Conservation (phyloP, 1,140 invertebrate genomes). For the Heliconius hermathena region DNA sequence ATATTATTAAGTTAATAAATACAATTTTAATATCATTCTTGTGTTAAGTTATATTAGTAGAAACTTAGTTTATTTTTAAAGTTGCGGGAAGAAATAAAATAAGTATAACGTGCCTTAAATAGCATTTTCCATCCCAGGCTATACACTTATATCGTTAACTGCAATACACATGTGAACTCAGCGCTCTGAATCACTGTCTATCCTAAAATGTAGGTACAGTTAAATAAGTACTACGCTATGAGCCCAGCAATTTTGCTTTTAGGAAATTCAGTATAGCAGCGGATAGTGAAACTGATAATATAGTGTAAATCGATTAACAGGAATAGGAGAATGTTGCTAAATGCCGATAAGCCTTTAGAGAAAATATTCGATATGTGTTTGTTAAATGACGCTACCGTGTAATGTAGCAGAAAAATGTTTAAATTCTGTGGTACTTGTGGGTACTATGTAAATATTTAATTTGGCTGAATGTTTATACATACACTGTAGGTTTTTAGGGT, state of each 20-base stretch:
- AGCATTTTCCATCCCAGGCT: slow-evolving; percentile 57
- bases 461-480: too few relatives aligned
- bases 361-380: not conserved
- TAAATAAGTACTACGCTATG: slow-evolving; percentile 50
- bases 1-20: not conserved
- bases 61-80: too few relatives aligned
- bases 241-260: slow-evolving; percentile 64
- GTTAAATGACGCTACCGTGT: not conserved
- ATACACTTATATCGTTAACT: not conserved
- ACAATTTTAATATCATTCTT: too few relatives aligned
- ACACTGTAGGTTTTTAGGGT: too few relatives aligned
- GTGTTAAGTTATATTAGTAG: too few relatives aligned
- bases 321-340: slow-evolving; percentile 53
- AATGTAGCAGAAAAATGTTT: too few relatives aligned
- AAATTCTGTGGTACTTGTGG: too few relatives aligned
- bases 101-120: too few relatives aligned
- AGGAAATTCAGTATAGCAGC: slow-evolving; percentile 56
- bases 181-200: slow-evolving; percentile 46
- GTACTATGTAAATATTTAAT: too few relatives aligned
- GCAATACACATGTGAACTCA: slow-evolving; percentile 48
- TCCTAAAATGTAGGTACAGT: slow-evolving; percentile 38
- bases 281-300: slow-evolving; percentile 63
- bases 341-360: slow-evolving; percentile 9
- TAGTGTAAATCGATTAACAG: slow-evolving; percentile 64
- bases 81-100: too few relatives aligned